These are phyloP conservation scores for Galendromus occidentalis DNA, from an alignment of 1,140 invertebrate genomes.

Conservation along the genomic window DNA sequence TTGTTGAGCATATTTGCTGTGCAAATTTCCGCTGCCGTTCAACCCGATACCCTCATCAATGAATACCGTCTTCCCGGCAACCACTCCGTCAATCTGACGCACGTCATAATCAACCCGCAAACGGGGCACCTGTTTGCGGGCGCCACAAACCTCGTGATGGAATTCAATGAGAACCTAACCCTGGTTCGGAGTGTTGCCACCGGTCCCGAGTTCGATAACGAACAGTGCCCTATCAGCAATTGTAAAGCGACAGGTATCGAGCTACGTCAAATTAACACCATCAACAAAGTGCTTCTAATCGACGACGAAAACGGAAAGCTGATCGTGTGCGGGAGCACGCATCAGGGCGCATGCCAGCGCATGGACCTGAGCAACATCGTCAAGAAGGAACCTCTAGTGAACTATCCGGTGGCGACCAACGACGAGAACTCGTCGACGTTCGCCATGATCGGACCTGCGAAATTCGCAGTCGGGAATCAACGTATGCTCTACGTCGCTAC, in stretches of 20 bases:
- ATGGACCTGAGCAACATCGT: constrained; percentile 64
- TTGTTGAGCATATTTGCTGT: background rate
- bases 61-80: constrained; percentile 25
- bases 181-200: constrained; percentile 43
- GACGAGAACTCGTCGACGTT: constrained; percentile 73
- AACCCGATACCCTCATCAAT: constrained; percentile 14
- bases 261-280: constrained; percentile 51
- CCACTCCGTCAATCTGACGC: constrained; percentile 29
- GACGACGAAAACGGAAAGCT: constrained; percentile 55
- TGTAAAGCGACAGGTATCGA: constrained; percentile 39
- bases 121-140: constrained; percentile 49
- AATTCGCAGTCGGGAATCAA: constrained; percentile 49
- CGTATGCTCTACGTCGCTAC: constrained; percentile 82
- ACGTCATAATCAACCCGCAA: constrained; percentile 39
- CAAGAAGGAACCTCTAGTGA: constrained; percentile 46
- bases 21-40: background rate
- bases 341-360: constrained; percentile 67
- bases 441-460: constrained; percentile 78
- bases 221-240: constrained; percentile 62
- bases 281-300: constrained; percentile 75
- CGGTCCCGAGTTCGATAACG: constrained; percentile 61
- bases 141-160: constrained; percentile 59
- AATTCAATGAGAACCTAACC: constrained; percentile 49
- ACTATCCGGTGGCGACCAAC: constrained; percentile 64
- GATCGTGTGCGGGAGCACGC: constrained; percentile 66